Evolutionary conservation across 2,113 vertebrate genomes (phyloP).

Genomic region (Spheniscus mendiculus): DNA sequence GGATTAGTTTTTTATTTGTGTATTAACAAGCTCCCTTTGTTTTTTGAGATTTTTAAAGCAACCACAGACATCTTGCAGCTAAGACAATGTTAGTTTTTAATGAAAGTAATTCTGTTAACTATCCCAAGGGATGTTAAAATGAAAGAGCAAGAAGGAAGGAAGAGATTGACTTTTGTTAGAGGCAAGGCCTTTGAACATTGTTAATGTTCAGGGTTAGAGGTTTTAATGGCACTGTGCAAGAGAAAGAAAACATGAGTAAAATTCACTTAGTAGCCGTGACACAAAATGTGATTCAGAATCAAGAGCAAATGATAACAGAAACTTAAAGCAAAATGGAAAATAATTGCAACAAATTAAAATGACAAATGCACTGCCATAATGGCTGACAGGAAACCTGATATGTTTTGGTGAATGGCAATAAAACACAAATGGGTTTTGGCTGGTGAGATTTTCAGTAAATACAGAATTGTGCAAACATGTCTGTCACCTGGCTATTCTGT

Average conservation of each 20-base stretch:
- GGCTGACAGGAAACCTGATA: conserved; percentile 83
- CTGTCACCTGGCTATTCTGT: conserved; percentile 9
- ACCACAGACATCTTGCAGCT: conserved; percentile 87
- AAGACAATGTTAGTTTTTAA: conserved; percentile 70
- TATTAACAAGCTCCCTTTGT: conserved; percentile 21
- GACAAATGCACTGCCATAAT: conserved; percentile 73
- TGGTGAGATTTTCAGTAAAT: conserved; percentile 48
- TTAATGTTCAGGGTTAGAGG: conserved; percentile 75
- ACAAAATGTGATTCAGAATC: conserved; percentile 41
- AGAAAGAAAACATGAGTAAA: conserved; percentile 48
- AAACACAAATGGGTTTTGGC: conserved; percentile 19
- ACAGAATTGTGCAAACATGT: conserved; percentile 59
- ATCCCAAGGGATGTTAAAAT: conserved; percentile 49
- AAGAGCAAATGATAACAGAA: conserved; percentile 46
- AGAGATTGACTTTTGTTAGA: conserved; percentile 71
- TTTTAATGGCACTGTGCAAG: conserved; percentile 71
- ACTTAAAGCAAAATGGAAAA: conserved; percentile 66
- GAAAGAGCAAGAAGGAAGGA: conserved; percentile 38
- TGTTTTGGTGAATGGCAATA: conserved; percentile 47
- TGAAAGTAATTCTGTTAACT: conserved; percentile 69
- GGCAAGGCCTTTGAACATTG: conserved; percentile 76
- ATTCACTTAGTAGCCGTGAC: conserved; percentile 45
- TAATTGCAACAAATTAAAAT: conserved; percentile 77
- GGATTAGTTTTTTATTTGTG: conserved; percentile 70
- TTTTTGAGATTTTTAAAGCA: conserved; percentile 79